A percentile compares a stretch with the other conserved stretches of the same genome.
Evolutionary conservation across 2,888 invertebrate species (phyloP).

Genomic region (Uropetala carovei): DNA sequence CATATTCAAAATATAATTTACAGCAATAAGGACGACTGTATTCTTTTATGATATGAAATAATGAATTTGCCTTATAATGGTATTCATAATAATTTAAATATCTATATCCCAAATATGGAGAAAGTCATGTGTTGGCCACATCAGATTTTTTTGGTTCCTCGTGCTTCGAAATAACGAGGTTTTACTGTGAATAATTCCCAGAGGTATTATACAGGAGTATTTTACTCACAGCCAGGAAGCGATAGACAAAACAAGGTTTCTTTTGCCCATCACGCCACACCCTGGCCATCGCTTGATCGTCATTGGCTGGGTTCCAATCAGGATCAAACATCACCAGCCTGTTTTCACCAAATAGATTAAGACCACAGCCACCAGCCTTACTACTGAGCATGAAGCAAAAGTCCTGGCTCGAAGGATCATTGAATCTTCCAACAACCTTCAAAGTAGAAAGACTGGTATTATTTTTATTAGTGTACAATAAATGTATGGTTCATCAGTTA

Average conservation of each 20-base stretch:
- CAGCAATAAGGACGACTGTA: too few species aligned
- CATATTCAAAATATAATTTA: too few species aligned
- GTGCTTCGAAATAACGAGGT: too few species aligned
- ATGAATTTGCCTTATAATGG: too few species aligned
- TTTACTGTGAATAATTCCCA: background rate
- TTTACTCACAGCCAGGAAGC: conserved; percentile 88
- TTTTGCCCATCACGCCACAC: conserved; percentile 99
- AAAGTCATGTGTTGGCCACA: too few species aligned
- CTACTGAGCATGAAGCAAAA: conserved; percentile 99
- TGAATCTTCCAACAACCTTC: conserved; percentile 93
- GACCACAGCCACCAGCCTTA: conserved; percentile 99
- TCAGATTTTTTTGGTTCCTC: too few species aligned
- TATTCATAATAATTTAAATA: too few species aligned
- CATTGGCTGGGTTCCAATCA: conserved; percentile 99
- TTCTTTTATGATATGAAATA: too few species aligned
- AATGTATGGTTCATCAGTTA: too few species aligned
- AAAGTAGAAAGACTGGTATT: background rate
- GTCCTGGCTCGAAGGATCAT: conserved; percentile 89
- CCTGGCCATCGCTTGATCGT: conserved; percentile 99
- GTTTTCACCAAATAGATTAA: conserved; percentile 99
- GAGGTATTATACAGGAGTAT: background rate
- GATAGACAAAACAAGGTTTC: conserved; percentile 98
- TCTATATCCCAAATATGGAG: too few species aligned
- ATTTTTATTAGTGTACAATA: too few species aligned
- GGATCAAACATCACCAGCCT: conserved; percentile 99